Conservation (phyloP, 30 jellyfish, hydroid and myxozoan species). For the Cassiopea xamachana region DNA sequence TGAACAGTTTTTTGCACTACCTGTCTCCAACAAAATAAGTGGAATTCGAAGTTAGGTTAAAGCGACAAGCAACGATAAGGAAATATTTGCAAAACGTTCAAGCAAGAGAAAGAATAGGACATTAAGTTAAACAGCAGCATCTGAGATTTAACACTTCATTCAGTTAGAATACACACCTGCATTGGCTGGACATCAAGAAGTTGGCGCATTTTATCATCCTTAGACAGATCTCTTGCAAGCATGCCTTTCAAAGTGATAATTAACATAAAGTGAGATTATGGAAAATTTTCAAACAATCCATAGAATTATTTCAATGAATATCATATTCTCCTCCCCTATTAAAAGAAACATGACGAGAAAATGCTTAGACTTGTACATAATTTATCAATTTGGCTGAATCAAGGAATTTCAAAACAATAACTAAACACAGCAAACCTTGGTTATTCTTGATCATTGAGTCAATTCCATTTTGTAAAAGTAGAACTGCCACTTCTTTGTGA, state of each 20-base stretch:
- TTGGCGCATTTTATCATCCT: slow-evolving; percentile 89
- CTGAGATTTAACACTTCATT: too few relatives aligned
- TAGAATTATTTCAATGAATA: neutral
- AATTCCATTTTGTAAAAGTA: slow-evolving; percentile 92
- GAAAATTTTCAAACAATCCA: neutral
- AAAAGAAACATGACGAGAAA: too few relatives aligned
- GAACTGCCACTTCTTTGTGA: slow-evolving; percentile 93
- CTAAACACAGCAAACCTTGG: slow-evolving; percentile 71
- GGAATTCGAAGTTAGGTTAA: neutral
- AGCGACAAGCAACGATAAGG: neutral
- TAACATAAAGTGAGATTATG: neutral
- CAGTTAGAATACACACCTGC: slow-evolving; percentile 63
- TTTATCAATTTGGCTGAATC: too few relatives aligned
- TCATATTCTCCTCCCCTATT: neutral
- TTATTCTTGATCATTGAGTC: slow-evolving; percentile 91
- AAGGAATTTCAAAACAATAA: too few relatives aligned
- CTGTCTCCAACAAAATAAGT: slow-evolving; percentile 17
- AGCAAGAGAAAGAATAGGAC: neutral
- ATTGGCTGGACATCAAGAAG: slow-evolving; percentile 96
- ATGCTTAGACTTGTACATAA: too few relatives aligned
- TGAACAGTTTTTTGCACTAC: slow-evolving; percentile 95
- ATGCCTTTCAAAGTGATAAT: slow-evolving; percentile 58
- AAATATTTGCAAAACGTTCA: neutral
- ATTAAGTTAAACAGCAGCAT: too few relatives aligned
- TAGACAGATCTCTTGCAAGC: slow-evolving; percentile 84